These are phyloP conservation scores for Macaca nemestrina DNA, from an alignment of 2,113 vertebrate genomes.

Conservation along the genomic window DNA sequence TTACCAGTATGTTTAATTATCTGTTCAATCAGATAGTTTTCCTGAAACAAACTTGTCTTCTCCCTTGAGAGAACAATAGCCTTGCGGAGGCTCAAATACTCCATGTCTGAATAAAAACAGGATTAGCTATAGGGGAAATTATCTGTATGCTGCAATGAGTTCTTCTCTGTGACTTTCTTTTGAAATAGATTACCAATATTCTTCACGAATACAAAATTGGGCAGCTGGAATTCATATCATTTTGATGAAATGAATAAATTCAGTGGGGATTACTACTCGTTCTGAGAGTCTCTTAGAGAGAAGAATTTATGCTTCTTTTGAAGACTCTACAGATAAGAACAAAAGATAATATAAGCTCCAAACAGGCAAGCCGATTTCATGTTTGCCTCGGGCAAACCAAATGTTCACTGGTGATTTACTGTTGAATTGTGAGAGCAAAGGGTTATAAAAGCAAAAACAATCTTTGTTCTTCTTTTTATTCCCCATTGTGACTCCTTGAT, in stretches of 20 bases:
- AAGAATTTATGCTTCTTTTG: constrained; percentile 66
- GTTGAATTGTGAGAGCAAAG: constrained; percentile 70
- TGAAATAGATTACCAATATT: constrained; percentile 9
- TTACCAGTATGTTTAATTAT: background rate
- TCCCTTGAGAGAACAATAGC: background rate
- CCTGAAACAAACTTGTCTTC: background rate
- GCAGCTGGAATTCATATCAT: background rate
- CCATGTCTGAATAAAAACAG: background rate
- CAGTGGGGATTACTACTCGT: background rate
- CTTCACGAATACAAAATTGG: background rate
- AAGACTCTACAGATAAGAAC: constrained; percentile 77
- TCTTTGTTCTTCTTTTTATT: constrained; percentile 68
- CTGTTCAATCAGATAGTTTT: background rate
- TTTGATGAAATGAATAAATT: constrained; percentile 71
- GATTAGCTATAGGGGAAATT: background rate
- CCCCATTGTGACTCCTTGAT: background rate
- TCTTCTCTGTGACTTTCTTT: constrained; percentile 28
- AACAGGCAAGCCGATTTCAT: constrained; percentile 69
- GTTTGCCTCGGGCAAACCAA: constrained; percentile 82
- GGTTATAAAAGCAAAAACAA: constrained; percentile 62
- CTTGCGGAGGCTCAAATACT: background rate
- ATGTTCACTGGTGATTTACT: constrained; percentile 77
- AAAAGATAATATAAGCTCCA: constrained; percentile 70
- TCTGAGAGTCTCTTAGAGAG: constrained; percentile 35
- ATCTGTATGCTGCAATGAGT: background rate